Base-by-base conservation (phyloP, 2,888 invertebrate genomes). In the Microctonus brassicae region DNA sequence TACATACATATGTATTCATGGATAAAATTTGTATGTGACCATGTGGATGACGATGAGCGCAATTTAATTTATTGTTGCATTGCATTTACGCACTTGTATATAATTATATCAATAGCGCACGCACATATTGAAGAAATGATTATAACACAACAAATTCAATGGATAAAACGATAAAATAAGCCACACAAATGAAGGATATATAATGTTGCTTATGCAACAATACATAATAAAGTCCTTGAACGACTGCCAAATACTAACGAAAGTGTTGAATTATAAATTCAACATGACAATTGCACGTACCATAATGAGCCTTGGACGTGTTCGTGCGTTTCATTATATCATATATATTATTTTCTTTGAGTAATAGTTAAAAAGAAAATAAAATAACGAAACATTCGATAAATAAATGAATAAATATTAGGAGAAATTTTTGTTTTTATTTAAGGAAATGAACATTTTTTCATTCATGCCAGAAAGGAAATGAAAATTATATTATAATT, bases 181-280 rank as follows among this genome's bases (percentile, higher is more conserved):
- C 20, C 17, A 33, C 24, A 34, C 11, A 42, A 65, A 33, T 24
- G 24, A 55, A 52, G 64, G 29, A 33, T 36, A 33, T 22, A n/a
- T 36, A 53, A 20, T 33, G 33, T 34, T 66, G 72, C 69, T 82
- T 80, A 74, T 78, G 84, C 79, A 82, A 83, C 75, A 74, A 76
- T n/a, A n/a, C 33, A 34, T 47, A 29, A 29, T 39, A 26, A 36
- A 55, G 81, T 79, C 84, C 84, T 84, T 84, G 84, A 83, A 81
- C 76, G 70, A 70, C 70, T 76, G 81, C 84, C 84, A 84, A 82
- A 77, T 71, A 77, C 77, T 74, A 77, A 76, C 77, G 77, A 77
- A 81, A 78, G 79, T 79, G 75, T 79, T 9, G 78, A 77, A 77
- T 76, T 64, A 79, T 76, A 79, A 79, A 77, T 79, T 71, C 64